Evolutionary conservation across 2,888 invertebrate genomes (phyloP), one percentile per base, ranked within the genome.

Genomic region (Galerucella calmariensis): DNA sequence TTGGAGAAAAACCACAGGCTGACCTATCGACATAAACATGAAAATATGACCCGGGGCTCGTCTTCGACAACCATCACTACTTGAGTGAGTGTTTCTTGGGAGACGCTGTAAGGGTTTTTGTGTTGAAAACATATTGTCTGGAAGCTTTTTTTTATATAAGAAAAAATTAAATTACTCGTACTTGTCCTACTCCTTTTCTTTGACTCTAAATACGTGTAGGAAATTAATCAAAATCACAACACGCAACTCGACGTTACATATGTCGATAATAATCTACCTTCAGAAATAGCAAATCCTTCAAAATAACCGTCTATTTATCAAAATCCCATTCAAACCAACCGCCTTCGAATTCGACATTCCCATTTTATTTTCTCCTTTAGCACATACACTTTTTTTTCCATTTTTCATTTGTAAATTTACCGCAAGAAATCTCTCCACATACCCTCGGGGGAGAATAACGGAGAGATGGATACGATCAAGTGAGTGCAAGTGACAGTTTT

Each of bases 401-500:
- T 65, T 41, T 65, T 46, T 65, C 63, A 65, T 41, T 65, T 65
- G 46, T 16, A 65, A 65, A 65, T 65, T 65, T 44, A 65, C 63
- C 63, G 12, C 63, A 65, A 65, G 63, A 65, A 65, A 65, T 44
- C 44, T 65, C 61, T 44, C 46, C 63, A 44, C 2, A 20, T 16
- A 41, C 63, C 63, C 63, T 20, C 2, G 46, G 63, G 46, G 63
- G 56, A 44, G 67, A 67, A 56, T 10, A 58, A 35, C 41, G 27
- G 56, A 35, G 27, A 56, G 67, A 46, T 16, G 61, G 66, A 68
- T 73, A 73, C 62, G 70, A 68, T 59, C 69, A 65, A 65, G 67
- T 65, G 74, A 69, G 71, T 82, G 81, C 77, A 77, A 61, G 75
- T 82, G 83, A 82, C 81, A 83, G 80, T 75, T 81, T 81, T 80